Percentiles rank a stretch among this genome's conserved stretches.
phyloP scores from a whole-genome alignment of 2,797 vertebrate genomes.

The Acridotheres tristis region DNA sequence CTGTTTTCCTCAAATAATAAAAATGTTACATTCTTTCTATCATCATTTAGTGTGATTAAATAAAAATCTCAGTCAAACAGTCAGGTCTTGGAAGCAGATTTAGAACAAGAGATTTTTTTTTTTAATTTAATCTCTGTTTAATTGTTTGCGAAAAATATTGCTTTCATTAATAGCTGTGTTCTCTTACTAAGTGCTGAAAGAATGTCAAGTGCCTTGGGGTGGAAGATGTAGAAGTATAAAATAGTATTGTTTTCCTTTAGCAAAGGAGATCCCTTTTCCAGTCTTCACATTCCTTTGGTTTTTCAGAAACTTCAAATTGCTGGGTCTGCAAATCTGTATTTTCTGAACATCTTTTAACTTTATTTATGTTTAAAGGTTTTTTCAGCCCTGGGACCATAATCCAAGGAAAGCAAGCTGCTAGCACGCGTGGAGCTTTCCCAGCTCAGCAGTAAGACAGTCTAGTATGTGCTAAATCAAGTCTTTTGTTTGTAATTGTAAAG shows the following conservation, averaged over 20 bases:
- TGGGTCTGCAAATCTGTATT: not conserved
- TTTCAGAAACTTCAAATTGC: not conserved
- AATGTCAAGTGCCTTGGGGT: not conserved
- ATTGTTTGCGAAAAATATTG: not conserved
- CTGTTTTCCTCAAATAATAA: not conserved
- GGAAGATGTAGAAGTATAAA: not conserved
- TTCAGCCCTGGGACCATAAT: not conserved
- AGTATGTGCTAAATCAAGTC: constrained; percentile 21
- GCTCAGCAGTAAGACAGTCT: not conserved
- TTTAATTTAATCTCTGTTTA: not conserved
- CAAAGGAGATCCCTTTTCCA: not conserved
- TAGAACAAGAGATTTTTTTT: not conserved
- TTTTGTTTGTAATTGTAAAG: constrained; percentile 40
- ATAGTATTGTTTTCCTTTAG: not conserved
- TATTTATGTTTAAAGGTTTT: constrained; percentile 24
- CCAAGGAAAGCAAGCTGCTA: constrained; percentile 1
- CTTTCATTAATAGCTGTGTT: not conserved
- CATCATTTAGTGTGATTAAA: not conserved
- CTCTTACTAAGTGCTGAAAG: not conserved
- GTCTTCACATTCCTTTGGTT: not conserved
- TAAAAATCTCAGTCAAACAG: not conserved
- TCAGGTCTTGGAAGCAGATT: not conserved
- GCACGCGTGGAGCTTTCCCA: not conserved
- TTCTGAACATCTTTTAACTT: constrained; percentile 9
- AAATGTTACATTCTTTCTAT: not conserved